Evolutionary conservation across 2,113 vertebrate genomes (phyloP), one percentile per base, ranked within the genome.

Genomic region (Arvicanthis niloticus): DNA sequence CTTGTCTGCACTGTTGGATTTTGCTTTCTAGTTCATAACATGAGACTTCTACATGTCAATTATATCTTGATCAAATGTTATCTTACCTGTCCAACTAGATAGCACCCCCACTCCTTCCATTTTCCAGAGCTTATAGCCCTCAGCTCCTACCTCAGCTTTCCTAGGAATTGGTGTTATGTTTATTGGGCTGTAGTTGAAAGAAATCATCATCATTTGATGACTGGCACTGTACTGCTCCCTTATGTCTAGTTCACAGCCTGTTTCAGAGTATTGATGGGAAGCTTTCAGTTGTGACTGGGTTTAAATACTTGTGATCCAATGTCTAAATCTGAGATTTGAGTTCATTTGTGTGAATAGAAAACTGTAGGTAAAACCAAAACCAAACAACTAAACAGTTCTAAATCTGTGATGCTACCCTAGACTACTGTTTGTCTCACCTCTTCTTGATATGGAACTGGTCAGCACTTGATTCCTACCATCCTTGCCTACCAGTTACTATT

Each of bases 171-270:
- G 13, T 80, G 21, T 72, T 60, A 95, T 31, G 24, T 73, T 91
- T 88, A n/a, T 77, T 95, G 56, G 60, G 15, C 48, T 75, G 1
- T 60, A 81, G 91, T 60, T 60, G 80, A 11, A 26, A 70, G 76
- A 78, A 94, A 31, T 78, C 53, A 91, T 13, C 29, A 73, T 73
- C 45, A 48, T 97, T 93, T 88, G 80, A 51, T 58, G 84, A 68
- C 24, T 16, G 73, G 65, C 90, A 31, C 56, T 88, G 0, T 56
- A 19, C 60, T 91, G 29, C 13, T 78, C 15, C 90, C 77, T 89
- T 11, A 34, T 51, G 31, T 90, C 45, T 94, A 73, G 34, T 73
- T 96, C 17, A 48, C 7, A 90, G 40, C 5, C 22, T 89, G 21
- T 84, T 37, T 95, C 76, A 91, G 42, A 93, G 75, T 56, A 65